These are phyloP conservation scores for Lophius americanus DNA, from an alignment of 2,797 vertebrate species.

Conservation along the genomic window DNA sequence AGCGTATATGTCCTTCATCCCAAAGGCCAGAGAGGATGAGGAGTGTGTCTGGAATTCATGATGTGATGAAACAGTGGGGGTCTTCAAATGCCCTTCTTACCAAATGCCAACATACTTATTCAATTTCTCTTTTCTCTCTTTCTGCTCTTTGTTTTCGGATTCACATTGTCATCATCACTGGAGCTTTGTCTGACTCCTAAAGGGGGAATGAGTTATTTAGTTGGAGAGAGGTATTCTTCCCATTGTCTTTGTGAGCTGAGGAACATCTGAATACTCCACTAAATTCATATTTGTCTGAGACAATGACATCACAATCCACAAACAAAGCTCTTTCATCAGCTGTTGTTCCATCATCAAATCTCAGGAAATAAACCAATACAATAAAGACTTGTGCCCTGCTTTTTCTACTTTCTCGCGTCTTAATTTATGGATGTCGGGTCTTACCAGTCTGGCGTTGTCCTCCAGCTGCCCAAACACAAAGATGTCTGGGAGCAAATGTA, in stretches of 20 bases:
- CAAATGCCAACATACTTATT: slow-evolving; percentile 67
- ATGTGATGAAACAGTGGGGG: slow-evolving; percentile 46
- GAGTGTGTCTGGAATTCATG: slow-evolving; percentile 50
- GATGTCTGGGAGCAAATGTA: slow-evolving; percentile 64
- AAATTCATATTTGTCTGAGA: slow-evolving; percentile 61
- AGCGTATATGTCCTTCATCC: slow-evolving; percentile 35
- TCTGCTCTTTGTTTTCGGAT: slow-evolving; percentile 66
- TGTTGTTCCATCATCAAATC: slow-evolving; percentile 33
- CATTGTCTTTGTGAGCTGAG: slow-evolving; percentile 54
- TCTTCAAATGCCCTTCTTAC: slow-evolving; percentile 57
- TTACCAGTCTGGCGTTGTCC: slow-evolving; percentile 27
- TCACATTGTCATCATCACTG: slow-evolving; percentile 58
- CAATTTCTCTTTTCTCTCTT: slow-evolving; percentile 40
- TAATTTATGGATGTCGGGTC: slow-evolving; percentile 54
- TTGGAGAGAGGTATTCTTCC: slow-evolving; percentile 45
- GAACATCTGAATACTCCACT: slow-evolving; percentile 47
- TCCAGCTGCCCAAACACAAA: slow-evolving; percentile 50
- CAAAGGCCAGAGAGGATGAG: slow-evolving; percentile 58
- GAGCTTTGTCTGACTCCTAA: slow-evolving; percentile 48
- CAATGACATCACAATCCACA: slow-evolving; percentile 42
- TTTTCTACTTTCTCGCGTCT: slow-evolving; percentile 41
- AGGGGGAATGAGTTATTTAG: slow-evolving; percentile 38
- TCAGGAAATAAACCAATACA: slow-evolving; percentile 37
- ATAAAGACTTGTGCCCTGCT: slow-evolving; percentile 37
- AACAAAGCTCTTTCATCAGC: slow-evolving; percentile 55